Percentiles rank a stretch among this genome's conserved stretches.
Evolutionary conservation across 1,140 invertebrate genomes (phyloP).

Genomic region (Oryctes rhinoceros): DNA sequence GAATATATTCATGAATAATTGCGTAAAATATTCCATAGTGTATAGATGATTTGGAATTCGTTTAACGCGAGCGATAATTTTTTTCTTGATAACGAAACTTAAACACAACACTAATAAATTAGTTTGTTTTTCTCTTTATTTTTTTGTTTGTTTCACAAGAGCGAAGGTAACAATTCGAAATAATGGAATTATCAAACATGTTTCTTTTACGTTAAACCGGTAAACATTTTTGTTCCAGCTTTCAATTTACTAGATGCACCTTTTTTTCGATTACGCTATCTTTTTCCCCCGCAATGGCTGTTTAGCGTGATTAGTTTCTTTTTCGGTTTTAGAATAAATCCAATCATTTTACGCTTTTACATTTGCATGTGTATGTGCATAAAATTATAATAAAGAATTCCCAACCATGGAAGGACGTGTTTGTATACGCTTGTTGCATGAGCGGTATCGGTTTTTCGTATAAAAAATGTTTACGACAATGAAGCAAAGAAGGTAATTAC

Average conservation of each 20-base stretch:
- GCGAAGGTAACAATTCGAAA: too few species aligned
- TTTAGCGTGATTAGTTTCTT: background rate
- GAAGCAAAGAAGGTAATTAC: background rate
- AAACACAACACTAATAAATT: background rate
- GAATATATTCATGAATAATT: background rate
- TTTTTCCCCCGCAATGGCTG: background rate
- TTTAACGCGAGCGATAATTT: background rate
- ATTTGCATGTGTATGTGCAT: constrained; percentile 5
- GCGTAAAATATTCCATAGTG: background rate
- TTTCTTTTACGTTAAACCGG: too few species aligned
- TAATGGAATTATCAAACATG: too few species aligned
- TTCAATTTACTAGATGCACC: too few species aligned
- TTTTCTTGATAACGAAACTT: background rate
- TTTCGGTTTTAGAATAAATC: background rate
- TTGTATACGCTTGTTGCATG: too few species aligned
- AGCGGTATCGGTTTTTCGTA: background rate
- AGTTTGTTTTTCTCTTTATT: background rate
- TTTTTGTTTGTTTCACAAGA: background rate
- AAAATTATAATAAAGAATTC: constrained; percentile 23
- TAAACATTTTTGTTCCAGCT: too few species aligned
- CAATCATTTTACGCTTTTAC: background rate
- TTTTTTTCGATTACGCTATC: too few species aligned
- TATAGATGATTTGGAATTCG: background rate
- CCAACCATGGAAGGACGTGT: constrained; percentile 5
- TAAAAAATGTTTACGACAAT: background rate